Conservation (phyloP, 1,140 invertebrate species). For the Drosophila simulans region DNA sequence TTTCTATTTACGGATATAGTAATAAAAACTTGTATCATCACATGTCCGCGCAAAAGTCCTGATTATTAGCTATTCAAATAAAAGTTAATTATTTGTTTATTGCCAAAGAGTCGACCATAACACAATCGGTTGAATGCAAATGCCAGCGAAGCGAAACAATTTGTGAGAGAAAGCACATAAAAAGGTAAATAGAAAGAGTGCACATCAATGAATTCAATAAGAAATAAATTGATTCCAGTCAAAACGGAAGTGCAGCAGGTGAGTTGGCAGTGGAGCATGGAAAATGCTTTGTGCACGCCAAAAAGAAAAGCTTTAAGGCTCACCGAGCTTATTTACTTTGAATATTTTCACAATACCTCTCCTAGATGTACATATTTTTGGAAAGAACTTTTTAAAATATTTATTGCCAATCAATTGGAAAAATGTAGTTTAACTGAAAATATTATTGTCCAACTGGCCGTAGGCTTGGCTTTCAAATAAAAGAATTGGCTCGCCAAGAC, state of each 20-base stretch:
- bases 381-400: slow-evolving; percentile 3
- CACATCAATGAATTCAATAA: slow-evolving; percentile 43
- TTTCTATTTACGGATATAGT: too few species aligned
- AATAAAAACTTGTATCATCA: background rate
- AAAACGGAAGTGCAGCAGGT: slow-evolving; percentile 36
- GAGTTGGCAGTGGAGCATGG: slow-evolving; percentile 20
- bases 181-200: slow-evolving; percentile 38
- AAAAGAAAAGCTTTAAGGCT: background rate
- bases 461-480: slow-evolving; percentile 2
- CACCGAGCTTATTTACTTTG: background rate
- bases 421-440: slow-evolving; percentile 3
- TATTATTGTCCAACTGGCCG: slow-evolving; percentile 15
- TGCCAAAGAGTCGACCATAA: background rate
- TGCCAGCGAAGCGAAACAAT: slow-evolving; percentile 15
- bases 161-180: slow-evolving; percentile 9
- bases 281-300: slow-evolving; percentile 15
- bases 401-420: slow-evolving; percentile 5
- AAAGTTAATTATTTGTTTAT: slow-evolving; percentile 3
- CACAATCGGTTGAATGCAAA: slow-evolving; percentile 34
- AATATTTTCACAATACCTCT: background rate
- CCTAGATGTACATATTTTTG: background rate
- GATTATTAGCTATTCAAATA: background rate
- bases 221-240: slow-evolving; percentile 35
- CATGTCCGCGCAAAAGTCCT: too few species aligned
- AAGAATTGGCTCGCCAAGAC: slow-evolving; percentile 1